Evolutionary conservation across 2,113 vertebrate genomes (phyloP), one percentile per base, ranked within the genome.

Genomic region (Gyps fulvus): DNA sequence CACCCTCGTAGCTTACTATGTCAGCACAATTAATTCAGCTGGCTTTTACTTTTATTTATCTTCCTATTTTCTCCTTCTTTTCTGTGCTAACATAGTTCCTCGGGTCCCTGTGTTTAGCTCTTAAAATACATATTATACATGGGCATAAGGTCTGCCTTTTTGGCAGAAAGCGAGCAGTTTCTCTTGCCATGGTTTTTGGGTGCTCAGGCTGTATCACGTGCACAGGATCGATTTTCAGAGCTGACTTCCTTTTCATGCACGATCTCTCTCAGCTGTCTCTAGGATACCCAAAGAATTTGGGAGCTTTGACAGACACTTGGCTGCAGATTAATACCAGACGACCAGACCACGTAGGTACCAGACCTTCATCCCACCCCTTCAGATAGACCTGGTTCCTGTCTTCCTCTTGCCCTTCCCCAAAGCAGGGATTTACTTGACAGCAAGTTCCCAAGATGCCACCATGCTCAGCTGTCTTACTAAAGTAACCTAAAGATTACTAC

Each of bases 141-240:
- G 17, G 57, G 18, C 13, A 19, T 16, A 40, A 79, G 57, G 40
- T 32, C 49, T 84, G 7, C 13, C 23, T 57, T 82, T 76, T n/a
- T 85, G 32, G 2, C 10, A 40, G 52, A 47, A 47, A 17, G 7
- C 0, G 2, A 77, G 21, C 3, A 1, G 16, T 43, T 78, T 61
- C 47, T 89, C 10, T 45, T 55, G 83, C 77, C 1, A 1, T 34
- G 32, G 38, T 3, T 25, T 84, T 92, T 38, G 57, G 65, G 31
- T 83, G 22, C 25, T 63, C 57, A 43, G 63, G 45, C 31, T 84
- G 40, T 34, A 29, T 54, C 4, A 7, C 1, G 3, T 50, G n/a
- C 58, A 61, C 15, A 73, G 50, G 79, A 83, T 31, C 2, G 1
- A 38, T 63, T 89, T 93, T 81, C 89, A 78, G 69, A 82, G 13